Evolutionary conservation across 2,797 vertebrate genomes (phyloP), one percentile per base, ranked within the genome.

Genomic region (Epinephelus coioides): DNA sequence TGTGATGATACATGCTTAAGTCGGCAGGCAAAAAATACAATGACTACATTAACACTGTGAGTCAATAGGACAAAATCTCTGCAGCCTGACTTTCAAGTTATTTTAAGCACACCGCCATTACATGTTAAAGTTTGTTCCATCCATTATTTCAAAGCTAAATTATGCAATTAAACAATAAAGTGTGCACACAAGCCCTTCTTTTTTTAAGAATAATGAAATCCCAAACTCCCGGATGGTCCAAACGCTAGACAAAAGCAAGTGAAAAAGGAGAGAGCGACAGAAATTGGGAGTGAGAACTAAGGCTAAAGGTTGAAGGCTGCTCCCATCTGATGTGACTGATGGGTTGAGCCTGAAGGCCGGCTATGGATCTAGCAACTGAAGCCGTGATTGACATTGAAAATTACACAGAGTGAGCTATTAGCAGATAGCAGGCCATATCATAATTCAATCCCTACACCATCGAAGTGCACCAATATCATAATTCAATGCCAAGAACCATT

Each of bases 391-490:
- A 92, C 91, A 92, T 66, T 86, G 86, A 90, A 92, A 92, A 90
- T 93, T 90, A 94, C 91, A 91, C 86, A 86, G 88, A 85, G 85
- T 87, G 90, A 92, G 92, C 93, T 94, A 93, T 94, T 92, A 94
- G 88, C 93, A 94, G 93, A 94, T 94, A 92, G 88, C 79, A 72
- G 86, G 83, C 78, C 88, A 89, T 89, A 94, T 94, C 94, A 94
- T 93, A 94, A 94, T 93, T 95, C 94, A 94, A 92, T 95, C 92
- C 92, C 81, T 88, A 85, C 82, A 76, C 86, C 88, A 86, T 92
- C 91, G 93, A 93, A 93, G 92, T 92, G 90, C 91, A 92, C 91
- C 91, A 92, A 95, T 95, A 94, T 94, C 92, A 94, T 92, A 93
- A 95, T 92, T 94, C 93, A 95, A 93, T 92, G 92, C 92, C 60